Evolutionary conservation across 2,888 invertebrate species (phyloP).

Genomic region (Germaria angustata): DNA sequence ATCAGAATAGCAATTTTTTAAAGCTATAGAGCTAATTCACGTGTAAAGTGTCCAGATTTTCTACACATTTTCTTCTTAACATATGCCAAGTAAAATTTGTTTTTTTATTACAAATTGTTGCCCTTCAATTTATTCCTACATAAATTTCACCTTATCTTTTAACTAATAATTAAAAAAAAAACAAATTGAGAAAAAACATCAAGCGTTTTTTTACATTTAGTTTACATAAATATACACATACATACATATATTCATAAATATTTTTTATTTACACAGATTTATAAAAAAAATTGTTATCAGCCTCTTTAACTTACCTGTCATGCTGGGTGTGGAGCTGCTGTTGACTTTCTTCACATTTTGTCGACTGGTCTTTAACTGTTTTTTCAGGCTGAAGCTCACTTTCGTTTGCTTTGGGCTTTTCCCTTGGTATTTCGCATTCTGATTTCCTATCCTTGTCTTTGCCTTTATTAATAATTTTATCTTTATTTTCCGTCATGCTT

Average conservation of each 20-base stretch:
- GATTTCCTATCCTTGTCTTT: slow-evolving; percentile 61
- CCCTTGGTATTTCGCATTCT: slow-evolving; percentile 52
- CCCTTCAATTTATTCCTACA: neutral
- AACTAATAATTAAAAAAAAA: neutral
- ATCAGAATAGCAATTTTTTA: too few relatives aligned
- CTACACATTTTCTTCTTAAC: neutral
- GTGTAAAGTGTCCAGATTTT: neutral
- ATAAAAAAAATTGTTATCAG: neutral
- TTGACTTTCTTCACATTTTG: slow-evolving; percentile 34
- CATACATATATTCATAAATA: neutral
- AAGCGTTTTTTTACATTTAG: neutral
- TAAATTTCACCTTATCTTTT: neutral
- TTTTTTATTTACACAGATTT: neutral
- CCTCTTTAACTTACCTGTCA: slow-evolving; percentile 57
- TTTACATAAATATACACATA: neutral
- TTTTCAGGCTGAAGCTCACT: neutral
- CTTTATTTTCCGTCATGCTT: slow-evolving; percentile 69
- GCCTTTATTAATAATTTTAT: slow-evolving; percentile 63
- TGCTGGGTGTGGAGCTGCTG: slow-evolving; percentile 29
- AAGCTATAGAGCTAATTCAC: neutral
- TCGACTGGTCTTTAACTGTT: slow-evolving; percentile 29
- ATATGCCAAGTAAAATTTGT: neutral
- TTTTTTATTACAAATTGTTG: neutral
- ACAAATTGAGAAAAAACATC: neutral
- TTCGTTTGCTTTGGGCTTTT: slow-evolving; percentile 52